A percentile compares a stretch with the other conserved stretches of the same genome.
Evolutionary conservation across 2,888 invertebrate species (phyloP).

Genomic region (Meliscaeva auricollis): DNA sequence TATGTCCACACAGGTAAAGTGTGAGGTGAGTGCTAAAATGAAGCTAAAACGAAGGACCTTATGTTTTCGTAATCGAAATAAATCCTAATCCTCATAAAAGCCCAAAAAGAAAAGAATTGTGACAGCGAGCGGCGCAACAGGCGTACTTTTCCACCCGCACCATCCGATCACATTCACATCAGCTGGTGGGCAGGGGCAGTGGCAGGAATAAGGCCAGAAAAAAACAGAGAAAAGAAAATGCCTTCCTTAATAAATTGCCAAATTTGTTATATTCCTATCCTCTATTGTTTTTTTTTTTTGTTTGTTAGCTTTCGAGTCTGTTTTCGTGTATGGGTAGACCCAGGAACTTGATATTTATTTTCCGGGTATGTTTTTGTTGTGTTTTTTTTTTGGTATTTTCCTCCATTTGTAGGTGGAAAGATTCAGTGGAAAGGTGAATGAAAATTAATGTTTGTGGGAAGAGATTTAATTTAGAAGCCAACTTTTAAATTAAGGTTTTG

Average conservation of each 20-base stretch:
- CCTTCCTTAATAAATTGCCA: constrained; percentile 57
- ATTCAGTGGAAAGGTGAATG: constrained; percentile 15
- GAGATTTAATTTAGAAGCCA: constrained; percentile 15
- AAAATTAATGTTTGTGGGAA: constrained; percentile 21
- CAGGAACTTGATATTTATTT: constrained; percentile 56
- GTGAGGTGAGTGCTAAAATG: constrained; percentile 17
- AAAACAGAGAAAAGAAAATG: not conserved
- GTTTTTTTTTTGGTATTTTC: not conserved
- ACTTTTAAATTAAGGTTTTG: constrained; percentile 3
- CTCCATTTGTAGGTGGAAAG: not conserved
- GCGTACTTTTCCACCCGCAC: constrained; percentile 20
- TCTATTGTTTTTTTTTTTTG: constrained; percentile 34
- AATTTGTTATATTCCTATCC: constrained; percentile 57
- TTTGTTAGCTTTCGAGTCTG: constrained; percentile 4
- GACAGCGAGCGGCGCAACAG: constrained; percentile 58
- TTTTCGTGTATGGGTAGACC: not conserved
- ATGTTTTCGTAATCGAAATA: constrained; percentile 63
- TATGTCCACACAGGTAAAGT: constrained; percentile 3
- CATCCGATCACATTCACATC: too few relatives aligned
- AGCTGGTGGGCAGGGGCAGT: not conserved
- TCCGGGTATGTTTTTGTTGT: not conserved
- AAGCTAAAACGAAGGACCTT: constrained; percentile 12
- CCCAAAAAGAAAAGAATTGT: constrained; percentile 38
- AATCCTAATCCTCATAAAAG: constrained; percentile 56
- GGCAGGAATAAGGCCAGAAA: too few relatives aligned